Percentiles rank a stretch among this genome's conserved stretches.
These are phyloP conservation scores for Leptobrachium ailaonicum DNA, from an alignment of 2,113 vertebrate genomes.

Conservation along the genomic window DNA sequence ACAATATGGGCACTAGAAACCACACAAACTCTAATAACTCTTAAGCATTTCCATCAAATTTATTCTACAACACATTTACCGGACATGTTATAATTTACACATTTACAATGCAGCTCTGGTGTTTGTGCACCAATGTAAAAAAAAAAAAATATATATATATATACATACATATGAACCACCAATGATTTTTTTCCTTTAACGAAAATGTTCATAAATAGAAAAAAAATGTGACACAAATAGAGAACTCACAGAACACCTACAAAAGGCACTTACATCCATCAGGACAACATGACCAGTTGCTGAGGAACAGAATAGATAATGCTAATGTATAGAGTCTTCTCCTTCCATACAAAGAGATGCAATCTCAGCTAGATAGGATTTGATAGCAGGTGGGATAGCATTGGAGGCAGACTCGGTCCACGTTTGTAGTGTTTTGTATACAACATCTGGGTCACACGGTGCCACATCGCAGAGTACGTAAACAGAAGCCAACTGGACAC, in stretches of 20 bases:
- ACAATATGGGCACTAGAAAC: too few species aligned
- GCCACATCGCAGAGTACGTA: conserved; percentile 88
- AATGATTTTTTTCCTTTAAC: conserved; percentile 32
- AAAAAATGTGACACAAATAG: not conserved
- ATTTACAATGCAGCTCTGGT: conserved; percentile 10
- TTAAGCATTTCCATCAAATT: not conserved
- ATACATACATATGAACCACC: not conserved
- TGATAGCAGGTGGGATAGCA: conserved; percentile 73
- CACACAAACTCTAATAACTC: too few species aligned
- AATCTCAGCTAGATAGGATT: conserved; percentile 76
- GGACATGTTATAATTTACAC: conserved; percentile 18
- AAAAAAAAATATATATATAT: too few species aligned
- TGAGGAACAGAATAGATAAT: not conserved
- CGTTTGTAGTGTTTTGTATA: conserved; percentile 70
- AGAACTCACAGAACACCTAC: not conserved
- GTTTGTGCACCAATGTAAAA: not conserved
- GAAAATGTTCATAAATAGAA: conserved; percentile 25
- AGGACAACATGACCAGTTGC: not conserved
- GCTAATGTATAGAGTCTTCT: not conserved
- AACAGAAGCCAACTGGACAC: conserved; percentile 86
- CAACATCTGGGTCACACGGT: conserved; percentile 79
- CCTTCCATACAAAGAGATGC: conserved; percentile 64
- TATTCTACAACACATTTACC: conserved; percentile 39
- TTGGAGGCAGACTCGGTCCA: conserved; percentile 72
- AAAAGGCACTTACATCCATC: conserved; percentile 20